These are phyloP conservation scores for Pseudomyrmex gracilis DNA, from an alignment of 1,140 invertebrate genomes.

Conservation along the genomic window DNA sequence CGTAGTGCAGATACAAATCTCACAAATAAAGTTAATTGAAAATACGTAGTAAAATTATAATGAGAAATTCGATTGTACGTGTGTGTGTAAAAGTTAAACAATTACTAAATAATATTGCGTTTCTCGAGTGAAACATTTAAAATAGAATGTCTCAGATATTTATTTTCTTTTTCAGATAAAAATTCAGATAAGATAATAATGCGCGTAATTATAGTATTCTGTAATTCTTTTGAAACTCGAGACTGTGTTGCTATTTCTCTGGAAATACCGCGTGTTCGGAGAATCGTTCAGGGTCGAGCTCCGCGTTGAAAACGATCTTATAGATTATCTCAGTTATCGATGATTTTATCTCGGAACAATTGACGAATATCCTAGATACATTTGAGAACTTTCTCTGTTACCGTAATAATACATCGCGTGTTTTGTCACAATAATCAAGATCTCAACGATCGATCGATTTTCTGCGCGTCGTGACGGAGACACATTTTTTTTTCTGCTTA, in stretches of 20 bases:
- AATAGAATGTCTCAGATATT: neutral
- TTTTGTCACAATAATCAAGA: constrained; percentile 17
- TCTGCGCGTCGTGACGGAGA: neutral
- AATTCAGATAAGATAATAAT: neutral
- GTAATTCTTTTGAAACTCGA: neutral
- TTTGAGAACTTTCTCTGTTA: neutral
- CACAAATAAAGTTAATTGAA: neutral
- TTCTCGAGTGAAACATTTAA: neutral
- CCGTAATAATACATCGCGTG: constrained; percentile 1
- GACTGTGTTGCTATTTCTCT: neutral
- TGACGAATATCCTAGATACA: constrained; percentile 23
- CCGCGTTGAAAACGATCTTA: neutral
- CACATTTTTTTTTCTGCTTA: constrained; percentile 30
- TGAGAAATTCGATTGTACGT: too few species aligned
- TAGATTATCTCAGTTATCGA: constrained; percentile 39
- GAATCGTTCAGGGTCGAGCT: constrained; percentile 27
- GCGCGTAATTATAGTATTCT: neutral
- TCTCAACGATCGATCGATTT: constrained; percentile 22
- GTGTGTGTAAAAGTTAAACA: neutral
- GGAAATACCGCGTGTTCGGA: neutral
- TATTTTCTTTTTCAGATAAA: constrained; percentile 19
- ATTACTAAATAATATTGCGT: constrained; percentile 15
- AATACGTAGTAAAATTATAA: neutral
- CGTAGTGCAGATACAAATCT: neutral
- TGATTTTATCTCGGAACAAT: constrained; percentile 32